Evolutionary conservation across 2,797 vertebrate species (phyloP).

Genomic region (Melopsittacus undulatus): DNA sequence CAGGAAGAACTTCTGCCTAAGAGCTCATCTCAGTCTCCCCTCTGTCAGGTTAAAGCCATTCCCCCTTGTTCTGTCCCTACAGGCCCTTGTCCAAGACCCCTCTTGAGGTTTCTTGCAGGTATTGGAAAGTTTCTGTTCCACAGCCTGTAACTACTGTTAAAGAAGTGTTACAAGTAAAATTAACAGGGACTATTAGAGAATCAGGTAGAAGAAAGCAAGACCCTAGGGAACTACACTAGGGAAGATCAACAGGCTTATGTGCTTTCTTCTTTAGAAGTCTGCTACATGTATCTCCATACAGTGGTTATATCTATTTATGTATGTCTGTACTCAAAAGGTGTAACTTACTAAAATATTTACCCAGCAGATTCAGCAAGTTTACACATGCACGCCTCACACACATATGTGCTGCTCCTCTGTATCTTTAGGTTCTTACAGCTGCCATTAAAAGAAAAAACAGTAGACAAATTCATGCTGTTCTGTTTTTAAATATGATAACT

Average conservation of each 20-base stretch:
- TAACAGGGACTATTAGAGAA: neutral
- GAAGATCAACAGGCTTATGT: neutral
- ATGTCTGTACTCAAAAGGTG: neutral
- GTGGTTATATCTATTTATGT: neutral
- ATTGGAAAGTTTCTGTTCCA: neutral
- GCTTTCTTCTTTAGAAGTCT: neutral
- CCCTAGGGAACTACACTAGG: neutral
- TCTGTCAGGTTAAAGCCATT: neutral
- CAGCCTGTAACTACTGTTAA: neutral
- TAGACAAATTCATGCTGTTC: neutral
- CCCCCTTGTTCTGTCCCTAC: neutral
- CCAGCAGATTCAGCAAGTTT: neutral
- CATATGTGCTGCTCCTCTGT: neutral
- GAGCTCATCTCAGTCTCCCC: neutral
- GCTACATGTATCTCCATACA: neutral
- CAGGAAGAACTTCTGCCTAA: neutral
- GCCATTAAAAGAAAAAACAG: neutral
- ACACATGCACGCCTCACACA: neutral
- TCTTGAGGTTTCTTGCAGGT: neutral
- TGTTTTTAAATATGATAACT: neutral
- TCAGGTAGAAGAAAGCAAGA: rapidly evolving
- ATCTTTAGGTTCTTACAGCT: neutral
- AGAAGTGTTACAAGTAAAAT: neutral
- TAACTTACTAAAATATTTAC: neutral
- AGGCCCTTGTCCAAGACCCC: neutral